Base-by-base conservation (phyloP, 2,797 vertebrate species). In the Masticophis lateralis region DNA sequence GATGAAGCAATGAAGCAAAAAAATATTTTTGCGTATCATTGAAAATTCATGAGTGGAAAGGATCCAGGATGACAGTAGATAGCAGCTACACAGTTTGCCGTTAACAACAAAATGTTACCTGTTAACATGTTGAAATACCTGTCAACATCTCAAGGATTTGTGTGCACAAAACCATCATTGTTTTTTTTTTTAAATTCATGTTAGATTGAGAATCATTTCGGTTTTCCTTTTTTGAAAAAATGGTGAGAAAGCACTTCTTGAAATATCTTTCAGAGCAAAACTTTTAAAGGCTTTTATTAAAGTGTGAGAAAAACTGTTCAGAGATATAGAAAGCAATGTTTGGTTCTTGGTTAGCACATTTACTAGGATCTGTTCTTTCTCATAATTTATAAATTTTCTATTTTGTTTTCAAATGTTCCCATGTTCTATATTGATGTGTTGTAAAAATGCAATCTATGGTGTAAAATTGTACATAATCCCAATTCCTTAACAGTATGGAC, bases 401-500 rank as follows among this genome's bases (percentile, higher is more conserved):
- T 93, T 95, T 88, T 97, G 96, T 97, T 97, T 97, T 97, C 97
- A 97, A 95, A 95, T 95, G 87, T 97, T 96, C 94, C 96, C 97
- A 97, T 98, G 94, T 97, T 97, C 95, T 94, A 96, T 97, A 97
- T 97, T 96, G 97, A 97, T 96, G 97, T 97, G 97, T 98, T 98
- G 94, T 96, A 95, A 97, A 98, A 97, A 97, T 98, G 97, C 98
- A 98, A 10, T 95, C 96, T 93, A 93, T 97, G 87, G 61, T 98
- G 97, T 98, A 97, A 97, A 98, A 97, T 98, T 98, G 97, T 98
- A 97, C 97, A 98, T 98, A 98, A 96, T 97, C 97, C 97, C 97
- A 92, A 98, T 96, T 97, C 96, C 97, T 94, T 97, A 98, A 97
- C 95, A 98, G 95, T 96, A 97, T 98, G 94, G 98, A 97, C 98